A percentile compares a stretch with the other conserved stretches of the same genome.
Evolutionary conservation across 2,113 vertebrate genomes (phyloP).

Genomic region (Alaudala cheleensis): DNA sequence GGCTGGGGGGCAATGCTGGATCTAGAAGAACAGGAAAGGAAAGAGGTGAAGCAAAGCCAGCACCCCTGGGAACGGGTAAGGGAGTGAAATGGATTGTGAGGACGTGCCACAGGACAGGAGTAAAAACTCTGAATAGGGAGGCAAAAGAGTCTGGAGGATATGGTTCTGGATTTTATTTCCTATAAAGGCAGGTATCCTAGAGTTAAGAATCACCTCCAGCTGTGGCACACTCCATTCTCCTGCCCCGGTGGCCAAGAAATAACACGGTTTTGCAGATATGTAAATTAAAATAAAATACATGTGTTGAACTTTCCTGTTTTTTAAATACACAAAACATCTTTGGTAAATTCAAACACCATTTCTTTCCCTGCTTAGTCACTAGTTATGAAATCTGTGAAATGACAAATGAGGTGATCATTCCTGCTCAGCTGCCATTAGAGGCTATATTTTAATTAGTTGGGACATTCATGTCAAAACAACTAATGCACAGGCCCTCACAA

Average conservation of each 20-base stretch:
- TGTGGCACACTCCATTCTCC: neutral
- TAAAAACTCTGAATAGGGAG: neutral
- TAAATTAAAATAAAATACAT: neutral
- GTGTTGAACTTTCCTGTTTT: neutral
- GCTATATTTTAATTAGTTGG: neutral
- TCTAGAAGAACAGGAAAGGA: neutral
- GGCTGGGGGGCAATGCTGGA: neutral
- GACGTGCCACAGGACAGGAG: neutral
- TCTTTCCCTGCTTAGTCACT: constrained; percentile 13
- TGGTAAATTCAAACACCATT: neutral
- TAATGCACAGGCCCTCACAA: neutral
- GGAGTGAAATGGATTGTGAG: neutral
- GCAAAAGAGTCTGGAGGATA: neutral
- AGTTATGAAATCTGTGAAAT: constrained; percentile 8
- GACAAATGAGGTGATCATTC: neutral
- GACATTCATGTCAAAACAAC: constrained; percentile 2
- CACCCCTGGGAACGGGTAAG: rapidly evolving
- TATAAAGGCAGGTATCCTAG: neutral
- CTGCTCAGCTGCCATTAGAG: neutral
- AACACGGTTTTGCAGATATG: neutral
- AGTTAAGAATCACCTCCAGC: neutral
- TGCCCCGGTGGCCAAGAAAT: neutral
- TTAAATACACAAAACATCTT: neutral
- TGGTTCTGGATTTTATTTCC: neutral
- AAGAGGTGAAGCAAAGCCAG: neutral